phyloP scores from a whole-genome alignment of 1,140 invertebrate species.

The Gryon sp. region DNA sequence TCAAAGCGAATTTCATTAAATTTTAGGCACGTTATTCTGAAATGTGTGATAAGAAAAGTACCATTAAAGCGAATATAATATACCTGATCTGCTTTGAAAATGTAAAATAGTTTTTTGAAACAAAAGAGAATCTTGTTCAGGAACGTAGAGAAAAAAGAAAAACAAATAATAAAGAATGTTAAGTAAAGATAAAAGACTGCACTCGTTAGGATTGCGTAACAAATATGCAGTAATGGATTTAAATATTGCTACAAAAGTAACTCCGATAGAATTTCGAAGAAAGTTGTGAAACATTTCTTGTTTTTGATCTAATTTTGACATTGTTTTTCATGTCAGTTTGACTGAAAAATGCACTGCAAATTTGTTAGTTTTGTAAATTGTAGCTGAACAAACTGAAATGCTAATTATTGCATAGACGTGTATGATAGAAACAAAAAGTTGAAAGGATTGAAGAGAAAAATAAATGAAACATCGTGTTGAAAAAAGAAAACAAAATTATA shows the following conservation, averaged over 20 bases:
- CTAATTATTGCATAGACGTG: constrained; percentile 26
- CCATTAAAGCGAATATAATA: constrained; percentile 54
- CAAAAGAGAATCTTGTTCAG: constrained; percentile 10
- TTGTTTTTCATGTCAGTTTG: not conserved
- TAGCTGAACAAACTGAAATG: constrained; percentile 31
- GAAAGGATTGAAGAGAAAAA: constrained; percentile 31
- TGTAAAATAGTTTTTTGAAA: constrained; percentile 52
- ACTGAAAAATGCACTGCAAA: constrained; percentile 21
- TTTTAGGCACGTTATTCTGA: constrained; percentile 54
- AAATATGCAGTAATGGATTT: constrained; percentile 54
- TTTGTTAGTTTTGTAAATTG: constrained; percentile 45
- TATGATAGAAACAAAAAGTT: constrained; percentile 19
- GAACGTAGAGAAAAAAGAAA: constrained; percentile 7
- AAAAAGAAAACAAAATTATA: no score
- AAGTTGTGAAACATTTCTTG: not conserved
- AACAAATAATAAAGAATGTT: constrained; percentile 18
- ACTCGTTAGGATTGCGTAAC: constrained; percentile 46
- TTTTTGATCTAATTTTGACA: no score
- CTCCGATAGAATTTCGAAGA: no score
- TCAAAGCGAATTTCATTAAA: constrained; percentile 58
- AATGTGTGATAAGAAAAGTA: constrained; percentile 59
- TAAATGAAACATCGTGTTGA: no score
- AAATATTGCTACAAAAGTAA: no score
- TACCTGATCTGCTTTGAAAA: constrained; percentile 58
- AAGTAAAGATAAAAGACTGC: constrained; percentile 22